phyloP scores from a whole-genome alignment of 2,113 vertebrate species.

The Riparia riparia region DNA sequence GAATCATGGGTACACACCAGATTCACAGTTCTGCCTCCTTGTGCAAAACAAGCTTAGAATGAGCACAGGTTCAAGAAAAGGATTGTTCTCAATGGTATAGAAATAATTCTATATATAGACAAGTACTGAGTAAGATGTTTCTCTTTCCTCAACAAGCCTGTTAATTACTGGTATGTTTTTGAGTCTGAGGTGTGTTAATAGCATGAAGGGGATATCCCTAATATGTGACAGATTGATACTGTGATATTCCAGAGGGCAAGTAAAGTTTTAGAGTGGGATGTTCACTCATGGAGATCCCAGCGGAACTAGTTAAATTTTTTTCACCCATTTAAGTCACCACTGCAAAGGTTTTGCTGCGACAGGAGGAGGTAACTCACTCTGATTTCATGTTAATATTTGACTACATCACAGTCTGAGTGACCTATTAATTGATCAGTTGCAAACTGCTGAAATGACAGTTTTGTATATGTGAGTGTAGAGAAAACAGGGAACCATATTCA shows the following conservation, averaged over 20 bases:
- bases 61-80: neutral
- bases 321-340: neutral
- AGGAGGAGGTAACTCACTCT: neutral
- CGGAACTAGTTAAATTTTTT: neutral
- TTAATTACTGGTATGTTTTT: neutral
- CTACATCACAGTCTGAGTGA: conserved; percentile 33
- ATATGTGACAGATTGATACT: conserved; percentile 41
- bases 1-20: neutral
- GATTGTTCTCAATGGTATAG: neutral
- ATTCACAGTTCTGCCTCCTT: neutral
- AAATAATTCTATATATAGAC: neutral
- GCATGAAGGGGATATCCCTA: neutral
- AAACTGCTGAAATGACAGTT: conserved; percentile 42
- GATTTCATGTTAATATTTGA: conserved; percentile 41
- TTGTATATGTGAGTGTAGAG: neutral
- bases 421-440: conserved; percentile 40
- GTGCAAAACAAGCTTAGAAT: neutral
- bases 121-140: neutral
- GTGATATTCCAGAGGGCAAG: neutral
- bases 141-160: neutral
- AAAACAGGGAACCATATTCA: neutral
- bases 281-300: neutral
- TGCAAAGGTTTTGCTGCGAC: neutral
- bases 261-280: neutral
- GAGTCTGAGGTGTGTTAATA: neutral